These are phyloP conservation scores for Astyanax mexicanus DNA, from an alignment of 2,797 vertebrate genomes.

Conservation along the genomic window DNA sequence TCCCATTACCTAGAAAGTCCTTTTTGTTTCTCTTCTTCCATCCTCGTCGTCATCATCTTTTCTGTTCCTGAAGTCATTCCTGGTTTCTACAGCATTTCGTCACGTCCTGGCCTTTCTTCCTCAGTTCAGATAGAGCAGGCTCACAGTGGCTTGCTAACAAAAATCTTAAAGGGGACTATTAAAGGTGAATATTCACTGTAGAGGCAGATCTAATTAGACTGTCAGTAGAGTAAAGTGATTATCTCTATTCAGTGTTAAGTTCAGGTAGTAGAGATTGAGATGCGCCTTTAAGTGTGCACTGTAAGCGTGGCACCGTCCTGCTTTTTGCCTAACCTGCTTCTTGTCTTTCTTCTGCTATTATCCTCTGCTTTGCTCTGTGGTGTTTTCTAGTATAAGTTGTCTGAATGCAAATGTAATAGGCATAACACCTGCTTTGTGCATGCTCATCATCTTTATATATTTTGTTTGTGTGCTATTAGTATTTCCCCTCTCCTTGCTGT, in stretches of 20 bases:
- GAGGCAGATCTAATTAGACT: slow-evolving; percentile 15
- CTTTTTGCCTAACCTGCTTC: slow-evolving; percentile 76
- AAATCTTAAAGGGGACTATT: slow-evolving; percentile 68
- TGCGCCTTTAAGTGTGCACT: slow-evolving; percentile 79
- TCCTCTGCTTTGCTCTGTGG: slow-evolving; percentile 75
- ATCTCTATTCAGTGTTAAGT: slow-evolving; percentile 63
- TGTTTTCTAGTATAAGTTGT: slow-evolving; percentile 45
- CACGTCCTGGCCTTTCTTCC: slow-evolving; percentile 81
- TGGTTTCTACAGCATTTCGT: slow-evolving; percentile 76
- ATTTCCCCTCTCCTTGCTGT: slow-evolving; percentile 55
- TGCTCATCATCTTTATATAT: slow-evolving; percentile 74
- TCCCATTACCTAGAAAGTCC: slow-evolving; percentile 62
- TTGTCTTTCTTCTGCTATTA: slow-evolving; percentile 77
- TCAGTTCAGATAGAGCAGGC: slow-evolving; percentile 74
- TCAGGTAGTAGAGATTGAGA: slow-evolving; percentile 69
- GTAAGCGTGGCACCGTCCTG: slow-evolving; percentile 77
- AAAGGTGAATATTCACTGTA: neutral
- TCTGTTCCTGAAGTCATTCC: slow-evolving; percentile 50
- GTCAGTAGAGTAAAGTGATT: slow-evolving; percentile 19
- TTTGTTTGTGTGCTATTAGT: slow-evolving; percentile 65
- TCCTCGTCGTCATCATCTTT: slow-evolving; percentile 35
- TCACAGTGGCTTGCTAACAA: slow-evolving; percentile 70
- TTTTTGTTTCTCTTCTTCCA: slow-evolving; percentile 39
- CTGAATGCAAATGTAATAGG: slow-evolving; percentile 36
- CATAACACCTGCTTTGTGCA: slow-evolving; percentile 75